Conservation (phyloP, 2,888 invertebrate genomes). For the Apotomis betuletana region DNA sequence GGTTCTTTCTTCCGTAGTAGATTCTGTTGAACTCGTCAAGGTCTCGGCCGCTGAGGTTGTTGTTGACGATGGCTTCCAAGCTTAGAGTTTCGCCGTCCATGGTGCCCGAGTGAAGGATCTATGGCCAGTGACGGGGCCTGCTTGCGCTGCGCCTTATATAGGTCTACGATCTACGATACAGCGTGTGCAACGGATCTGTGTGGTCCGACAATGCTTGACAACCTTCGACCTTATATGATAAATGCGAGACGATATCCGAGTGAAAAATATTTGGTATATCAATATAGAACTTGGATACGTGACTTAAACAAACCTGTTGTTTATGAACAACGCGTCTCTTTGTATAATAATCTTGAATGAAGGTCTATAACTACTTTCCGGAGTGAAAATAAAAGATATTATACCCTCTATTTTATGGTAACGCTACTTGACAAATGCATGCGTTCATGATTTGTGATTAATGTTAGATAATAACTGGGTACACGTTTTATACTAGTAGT, state of each 20-base stretch:
- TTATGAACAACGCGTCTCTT: neutral
- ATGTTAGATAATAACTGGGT: conserved; percentile 4
- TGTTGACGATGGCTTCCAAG: conserved; percentile 72
- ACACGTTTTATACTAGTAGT: neutral
- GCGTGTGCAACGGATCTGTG: conserved; percentile 57
- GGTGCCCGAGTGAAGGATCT: conserved; percentile 53
- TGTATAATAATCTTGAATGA: neutral
- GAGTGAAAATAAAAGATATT: neutral
- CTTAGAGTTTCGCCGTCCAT: conserved; percentile 78
- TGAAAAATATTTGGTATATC: conserved; percentile 70
- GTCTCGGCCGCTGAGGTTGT: conserved; percentile 72
- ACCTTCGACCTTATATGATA: conserved; percentile 72
- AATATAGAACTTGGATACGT: conserved; percentile 40
- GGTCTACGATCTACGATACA: conserved; percentile 11
- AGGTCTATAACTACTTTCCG: neutral
- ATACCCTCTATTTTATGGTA: neutral
- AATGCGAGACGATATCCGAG: conserved; percentile 57
- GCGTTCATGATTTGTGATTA: conserved; percentile 16
- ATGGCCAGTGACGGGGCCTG: conserved; percentile 49
- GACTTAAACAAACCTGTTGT: conserved; percentile 29
- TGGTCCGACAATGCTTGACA: conserved; percentile 59
- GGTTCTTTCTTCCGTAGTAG: conserved; percentile 71
- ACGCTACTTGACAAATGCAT: conserved; percentile 1
- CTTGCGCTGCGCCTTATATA: conserved; percentile 31
- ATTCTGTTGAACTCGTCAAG: conserved; percentile 78